phyloP scores from a whole-genome alignment of 92 coral and sea anemone species.

The Galaxea fascicularis region DNA sequence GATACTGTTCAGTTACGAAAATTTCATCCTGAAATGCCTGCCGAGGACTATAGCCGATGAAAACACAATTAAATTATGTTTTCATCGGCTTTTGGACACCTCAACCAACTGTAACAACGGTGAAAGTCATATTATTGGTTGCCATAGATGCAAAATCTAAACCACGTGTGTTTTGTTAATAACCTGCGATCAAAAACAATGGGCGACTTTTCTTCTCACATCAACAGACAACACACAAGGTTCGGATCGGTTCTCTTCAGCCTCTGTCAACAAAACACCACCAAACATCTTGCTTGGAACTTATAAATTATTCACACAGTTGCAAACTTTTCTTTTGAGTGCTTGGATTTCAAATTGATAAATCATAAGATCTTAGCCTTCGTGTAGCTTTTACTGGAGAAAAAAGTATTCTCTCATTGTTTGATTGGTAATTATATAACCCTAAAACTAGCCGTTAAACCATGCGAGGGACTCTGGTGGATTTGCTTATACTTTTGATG shows the following conservation, averaged over 20 bases:
- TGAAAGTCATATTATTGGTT: background rate
- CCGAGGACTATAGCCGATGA: no score
- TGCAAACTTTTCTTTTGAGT: constrained; percentile 2
- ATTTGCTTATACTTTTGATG: background rate
- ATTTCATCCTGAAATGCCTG: no score
- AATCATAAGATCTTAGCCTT: background rate
- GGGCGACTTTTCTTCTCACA: background rate
- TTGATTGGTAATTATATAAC: background rate
- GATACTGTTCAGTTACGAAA: no score
- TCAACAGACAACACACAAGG: background rate
- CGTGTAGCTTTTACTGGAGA: background rate
- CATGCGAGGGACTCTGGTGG: constrained; percentile 1
- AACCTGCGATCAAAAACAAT: constrained; percentile 23
- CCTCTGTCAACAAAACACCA: constrained; percentile 24
- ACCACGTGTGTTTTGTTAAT: constrained; percentile 5
- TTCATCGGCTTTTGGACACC: no score
- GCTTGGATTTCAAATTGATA: background rate
- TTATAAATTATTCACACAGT: constrained; percentile 12
- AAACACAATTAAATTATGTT: no score
- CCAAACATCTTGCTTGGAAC: constrained; percentile 39
- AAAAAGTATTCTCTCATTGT: background rate
- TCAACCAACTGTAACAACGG: no score
- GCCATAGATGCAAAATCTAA: constrained; percentile 16
- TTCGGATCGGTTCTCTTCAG: background rate
- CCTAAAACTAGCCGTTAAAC: background rate